Conservation (phyloP, 2,797 vertebrate genomes). For the Octomys mimax region DNA sequence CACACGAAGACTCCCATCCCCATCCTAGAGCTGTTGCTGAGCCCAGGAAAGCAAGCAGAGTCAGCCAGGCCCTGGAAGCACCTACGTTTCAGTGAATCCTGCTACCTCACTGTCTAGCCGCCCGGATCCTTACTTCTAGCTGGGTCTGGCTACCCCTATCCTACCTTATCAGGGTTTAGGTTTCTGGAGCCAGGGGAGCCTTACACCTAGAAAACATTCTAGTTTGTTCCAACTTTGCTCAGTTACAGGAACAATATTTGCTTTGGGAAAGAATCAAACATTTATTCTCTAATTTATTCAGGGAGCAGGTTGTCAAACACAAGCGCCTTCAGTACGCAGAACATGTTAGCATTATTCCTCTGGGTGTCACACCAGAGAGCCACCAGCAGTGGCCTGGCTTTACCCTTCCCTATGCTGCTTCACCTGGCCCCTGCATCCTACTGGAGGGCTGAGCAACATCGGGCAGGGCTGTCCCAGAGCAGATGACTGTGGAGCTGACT, state of each 20-base stretch:
- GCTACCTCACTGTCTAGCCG: not conserved
- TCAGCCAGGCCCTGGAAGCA: not conserved
- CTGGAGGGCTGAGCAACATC: not conserved
- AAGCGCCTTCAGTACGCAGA: not conserved
- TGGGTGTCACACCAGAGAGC: not conserved
- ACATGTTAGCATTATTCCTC: not conserved
- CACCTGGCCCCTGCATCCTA: not conserved
- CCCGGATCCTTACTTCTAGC: not conserved
- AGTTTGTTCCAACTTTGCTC: not conserved
- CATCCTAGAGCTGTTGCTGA: not conserved
- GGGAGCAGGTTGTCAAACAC: conserved; percentile 16
- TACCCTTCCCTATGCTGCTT: not conserved
- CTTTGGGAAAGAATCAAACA: conserved; percentile 59
- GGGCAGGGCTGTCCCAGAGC: not conserved
- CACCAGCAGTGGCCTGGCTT: not conserved
- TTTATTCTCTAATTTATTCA: conserved; percentile 69
- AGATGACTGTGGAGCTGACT: not conserved
- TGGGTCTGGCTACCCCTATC: not conserved
- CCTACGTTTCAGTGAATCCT: not conserved
- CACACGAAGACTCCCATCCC: not conserved
- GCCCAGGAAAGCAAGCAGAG: not conserved
- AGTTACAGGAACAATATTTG: conserved; percentile 58
- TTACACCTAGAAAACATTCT: not conserved
- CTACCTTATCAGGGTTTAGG: not conserved
- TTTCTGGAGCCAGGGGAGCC: not conserved